Base-by-base conservation (phyloP, 2,888 invertebrate genomes). In the Meghimatium bilineatum region DNA sequence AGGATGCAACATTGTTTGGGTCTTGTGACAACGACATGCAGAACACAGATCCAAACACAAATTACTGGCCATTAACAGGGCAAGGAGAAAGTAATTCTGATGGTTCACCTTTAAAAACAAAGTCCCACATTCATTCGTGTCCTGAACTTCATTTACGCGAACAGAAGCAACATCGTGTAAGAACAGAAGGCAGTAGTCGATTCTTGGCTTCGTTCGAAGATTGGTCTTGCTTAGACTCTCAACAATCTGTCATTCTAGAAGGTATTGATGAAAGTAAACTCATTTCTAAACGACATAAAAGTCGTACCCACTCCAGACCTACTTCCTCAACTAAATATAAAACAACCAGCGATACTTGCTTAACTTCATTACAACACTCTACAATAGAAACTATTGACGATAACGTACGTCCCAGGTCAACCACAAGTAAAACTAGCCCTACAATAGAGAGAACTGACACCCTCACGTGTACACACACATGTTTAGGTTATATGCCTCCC, bases 241-340 rank as follows among this genome's bases (percentile, higher is more conserved):
- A 52, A 1, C 52, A 52, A n/a, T 66, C 69, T 36, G 52, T 67
- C 52, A 71, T 80, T 29, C 36, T 71, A 1, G 71, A 71, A 34
- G 71, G 52, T n/a, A 29, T 80, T 26, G 80, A 80, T 71, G 80
- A 80, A 38, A 80, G 26, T 2, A 29, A 49, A 26, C 17, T 71
- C 0, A 2, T 34, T 32, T 17, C 17, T 23, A 44, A n/a, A 1
- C 76, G 1, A n/a, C 76, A 26, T 36, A 60, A 63, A 23, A 12
- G 29, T 5, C 5, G 20, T 34, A 17, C 8, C 32, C 6, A 17
- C 32, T 12, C 32, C 23, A 49, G 20, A 6, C 20, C 74, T 29
- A 17, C n/a, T 52, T 3, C 10, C n/a, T 44, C n/a, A 44, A n/a
- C 14, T 52, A 74, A 52, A 32, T 52, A 6, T 23, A 29, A 17